Evolutionary conservation across 1,140 invertebrate species (phyloP), one percentile per base, ranked within the genome.

Genomic region (Eufriesea mexicana): DNA sequence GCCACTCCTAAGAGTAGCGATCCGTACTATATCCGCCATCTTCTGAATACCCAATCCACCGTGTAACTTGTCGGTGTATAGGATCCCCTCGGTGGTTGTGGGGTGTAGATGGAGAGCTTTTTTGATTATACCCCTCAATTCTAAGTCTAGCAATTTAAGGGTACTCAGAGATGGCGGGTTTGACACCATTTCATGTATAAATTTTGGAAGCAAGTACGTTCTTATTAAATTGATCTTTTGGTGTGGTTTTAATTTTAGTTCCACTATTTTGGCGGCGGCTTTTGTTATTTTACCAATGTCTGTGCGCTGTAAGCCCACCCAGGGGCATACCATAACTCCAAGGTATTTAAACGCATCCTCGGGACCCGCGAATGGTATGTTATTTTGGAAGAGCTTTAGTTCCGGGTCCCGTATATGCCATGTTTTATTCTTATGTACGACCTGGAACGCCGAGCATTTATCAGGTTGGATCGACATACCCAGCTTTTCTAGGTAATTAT

Each of bases 271-370:
- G 0, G 4, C 25, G 0, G 67, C 45, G 0, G 67, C 49, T 0
- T 57, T 18, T 2, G 4, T 1, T 0, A 78, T 45, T 1, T 25
- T 10, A 0, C 57, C 14, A 0, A 16, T 2, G 1, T 45, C 0
- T 1, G 45, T 12, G 7, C 49, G 49, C n/a, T 35, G 20, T 0
- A 62, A 25, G 0, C 77, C 77, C 9, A 0, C 8, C 67, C 77
- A 71, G 1, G 67, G 77, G 2, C 25, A 2, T 54, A 79, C 8
- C 5, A 9, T 35, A 2, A 35, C 35, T 1, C 35, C 4, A 4
- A 35, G 35, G 35, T 35, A 35, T 35, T 4, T 1, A 4, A 1
- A 45, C 25, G 0, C 62, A 51, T 49, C 20, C 1, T 71, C 77
- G 0, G 77, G 77, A 0, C 23, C n/a, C 0, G 20, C 6, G 2